Conservation (phyloP, 2,113 vertebrate species). For the Sylvietta virens region DNA sequence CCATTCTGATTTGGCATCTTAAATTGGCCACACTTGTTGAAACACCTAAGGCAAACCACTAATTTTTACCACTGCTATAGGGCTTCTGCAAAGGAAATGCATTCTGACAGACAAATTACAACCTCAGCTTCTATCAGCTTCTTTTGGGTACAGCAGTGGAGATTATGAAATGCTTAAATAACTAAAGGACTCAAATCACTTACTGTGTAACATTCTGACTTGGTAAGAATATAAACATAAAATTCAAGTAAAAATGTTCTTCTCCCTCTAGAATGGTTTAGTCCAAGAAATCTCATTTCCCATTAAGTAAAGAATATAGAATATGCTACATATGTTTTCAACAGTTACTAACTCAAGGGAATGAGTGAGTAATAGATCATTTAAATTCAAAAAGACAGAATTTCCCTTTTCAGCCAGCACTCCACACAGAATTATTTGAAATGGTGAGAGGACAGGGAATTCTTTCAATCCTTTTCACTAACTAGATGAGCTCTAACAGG, state of each 20-base stretch:
- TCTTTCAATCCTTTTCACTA: neutral
- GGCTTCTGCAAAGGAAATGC: neutral
- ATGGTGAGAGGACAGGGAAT: neutral
- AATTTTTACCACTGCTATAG: neutral
- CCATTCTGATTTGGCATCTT: neutral
- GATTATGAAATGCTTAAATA: neutral
- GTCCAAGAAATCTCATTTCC: neutral
- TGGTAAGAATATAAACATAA: neutral
- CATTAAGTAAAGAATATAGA: neutral
- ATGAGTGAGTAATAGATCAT: conserved; percentile 12
- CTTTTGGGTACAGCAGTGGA: neutral
- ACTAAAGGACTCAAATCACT: neutral
- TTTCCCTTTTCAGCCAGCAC: neutral
- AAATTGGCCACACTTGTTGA: neutral
- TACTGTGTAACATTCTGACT: neutral
- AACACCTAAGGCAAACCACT: neutral
- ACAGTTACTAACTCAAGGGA: neutral
- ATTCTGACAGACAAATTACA: conserved; percentile 6
- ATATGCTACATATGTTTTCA: neutral
- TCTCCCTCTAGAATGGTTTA: neutral
- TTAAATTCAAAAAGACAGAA: neutral
- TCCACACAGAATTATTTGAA: neutral
- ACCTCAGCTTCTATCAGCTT: neutral
- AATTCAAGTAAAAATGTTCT: neutral
- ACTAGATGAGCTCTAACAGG: neutral